Evolutionary conservation across 2,888 invertebrate species (phyloP), one percentile per base, ranked within the genome.

Genomic region (Eustalomyia histrio): DNA sequence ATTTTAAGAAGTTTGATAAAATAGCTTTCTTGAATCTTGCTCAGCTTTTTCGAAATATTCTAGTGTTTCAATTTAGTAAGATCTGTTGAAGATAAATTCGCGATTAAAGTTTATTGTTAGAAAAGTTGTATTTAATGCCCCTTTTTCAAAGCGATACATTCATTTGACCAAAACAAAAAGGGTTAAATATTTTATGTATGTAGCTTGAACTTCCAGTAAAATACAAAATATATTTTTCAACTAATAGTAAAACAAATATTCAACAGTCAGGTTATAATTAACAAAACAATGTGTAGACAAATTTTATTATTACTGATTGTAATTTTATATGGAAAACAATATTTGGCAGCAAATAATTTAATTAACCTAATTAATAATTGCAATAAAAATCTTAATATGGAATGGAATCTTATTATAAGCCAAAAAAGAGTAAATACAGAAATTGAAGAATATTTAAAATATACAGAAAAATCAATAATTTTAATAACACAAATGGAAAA

Each of bases 341-440:
- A 14, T 43, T 43, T 43, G 14, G 43, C 43, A 10, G 14, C 8
- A 14, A 43, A 12, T 43, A 43, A 43, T 43, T 43, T 43, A 43
- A 43, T 43, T 43, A 43, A 43, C 14, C 14, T 55, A 21, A 55
- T 67, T 21, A 67, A 55, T 21, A 43, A 53, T 53, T 67, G 55
- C 21, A 67, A 67, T 67, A 50, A 67, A 55, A 55, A 39, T 24
- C 43, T 67, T n/a, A 2, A 67, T 24, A 24, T 55, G 2, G 24
- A 55, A 24, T 67, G 35, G 39, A 67, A 67, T 55, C n/a, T 67
- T 55, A 55, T 67, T 24, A 43, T 67, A 55, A 43, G 55, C 2
- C n/a, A 43, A 5, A 14, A 12, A n/a, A 3, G 0, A 39, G 21
- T 55, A 9, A 43, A 33, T 0, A 4, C 5, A 1, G 24, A 53